Evolutionary conservation across 2,797 vertebrate species (phyloP).

Genomic region (Enteromius treurensis): DNA sequence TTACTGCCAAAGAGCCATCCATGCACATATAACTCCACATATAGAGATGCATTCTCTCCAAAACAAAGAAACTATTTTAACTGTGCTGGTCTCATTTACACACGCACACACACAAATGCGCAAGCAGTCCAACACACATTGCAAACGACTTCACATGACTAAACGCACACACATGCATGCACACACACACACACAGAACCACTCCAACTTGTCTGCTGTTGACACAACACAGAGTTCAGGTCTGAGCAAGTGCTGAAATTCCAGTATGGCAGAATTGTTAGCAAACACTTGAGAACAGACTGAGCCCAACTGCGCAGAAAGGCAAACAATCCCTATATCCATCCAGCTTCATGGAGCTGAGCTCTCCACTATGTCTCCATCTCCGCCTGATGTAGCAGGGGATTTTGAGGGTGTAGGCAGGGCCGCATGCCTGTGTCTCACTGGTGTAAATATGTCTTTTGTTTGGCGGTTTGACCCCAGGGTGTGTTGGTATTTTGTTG

Average conservation of each 20-base stretch:
- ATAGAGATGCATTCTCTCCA: conserved; percentile 34
- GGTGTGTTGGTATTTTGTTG: conserved; percentile 65
- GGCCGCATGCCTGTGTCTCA: conserved; percentile 37
- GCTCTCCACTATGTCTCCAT: conserved; percentile 38
- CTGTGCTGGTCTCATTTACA: conserved; percentile 24
- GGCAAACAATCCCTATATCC: conserved; percentile 56
- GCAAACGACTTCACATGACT: conserved; percentile 22
- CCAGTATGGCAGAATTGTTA: conserved; percentile 82
- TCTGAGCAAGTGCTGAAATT: conserved; percentile 88
- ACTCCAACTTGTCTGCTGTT: conserved; percentile 79
- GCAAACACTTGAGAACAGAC: conserved; percentile 80
- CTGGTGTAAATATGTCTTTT: conserved; percentile 59
- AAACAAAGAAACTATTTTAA: conserved; percentile 41
- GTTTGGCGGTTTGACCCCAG: conserved; percentile 56
- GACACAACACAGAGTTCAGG: conserved; percentile 88
- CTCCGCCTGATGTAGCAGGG: conserved; percentile 31
- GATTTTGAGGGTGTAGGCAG: conserved; percentile 44
- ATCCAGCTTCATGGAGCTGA: conserved; percentile 44
- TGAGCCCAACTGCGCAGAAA: conserved; percentile 74
- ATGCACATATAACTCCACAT: conserved; percentile 46
- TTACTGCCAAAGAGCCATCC: conserved; percentile 40
- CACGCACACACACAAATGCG: not conserved
- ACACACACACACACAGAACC: conserved; percentile 63
- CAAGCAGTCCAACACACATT: conserved; percentile 30
- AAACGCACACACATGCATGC: conserved; percentile 31